Base-by-base conservation (phyloP, 2,797 vertebrate species). In the Choloepus didactylus region DNA sequence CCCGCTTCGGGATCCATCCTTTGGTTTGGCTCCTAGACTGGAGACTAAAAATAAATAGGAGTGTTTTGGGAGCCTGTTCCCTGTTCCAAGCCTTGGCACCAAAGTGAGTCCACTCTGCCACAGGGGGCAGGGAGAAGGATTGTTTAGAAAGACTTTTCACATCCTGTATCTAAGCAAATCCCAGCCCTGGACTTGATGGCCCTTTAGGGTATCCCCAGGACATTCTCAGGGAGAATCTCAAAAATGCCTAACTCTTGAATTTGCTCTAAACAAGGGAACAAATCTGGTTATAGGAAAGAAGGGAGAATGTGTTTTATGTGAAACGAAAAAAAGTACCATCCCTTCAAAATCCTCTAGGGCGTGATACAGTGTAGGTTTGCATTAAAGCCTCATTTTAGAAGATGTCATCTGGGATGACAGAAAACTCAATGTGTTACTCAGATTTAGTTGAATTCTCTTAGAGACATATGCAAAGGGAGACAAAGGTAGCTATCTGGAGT, bases 11-110 rank as follows among this genome's bases (percentile, higher is more conserved):
- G 27, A 2, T 54, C 91, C 75, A 86, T 76, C 81, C 93, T 70
- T 31, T 9, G 62, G 38, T 73, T 66, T 44, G 70, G 70, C 41
- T 73, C 25, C 70, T 46, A 73, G 70, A 69, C 73, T 80, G 27
- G 5, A 75, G 51, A 44, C 93, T 89, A 94, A 96, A 92, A 93
- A 88, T 77, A 92, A 70, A 56, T 6, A 21, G 54, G 67, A 31
- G 54, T 12, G 46, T 89, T 31, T 88, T 89, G 89, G 81, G 86
- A 89, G 91, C 59, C 93, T 0, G 0, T 73, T 60, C 82, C 83
- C 90, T 54, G 49, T 19, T 41, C 72, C 14, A 9, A 87, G 91
- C 72, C 66, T 85, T 93, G 93, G 87, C 95, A 64, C 77, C 87
- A 29, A 1, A 38, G 46, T 76, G 38, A 29, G 31, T 59, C n/a